These are phyloP conservation scores for Poecilia gillii DNA, from an alignment of 2,797 vertebrate genomes.

Conservation along the genomic window DNA sequence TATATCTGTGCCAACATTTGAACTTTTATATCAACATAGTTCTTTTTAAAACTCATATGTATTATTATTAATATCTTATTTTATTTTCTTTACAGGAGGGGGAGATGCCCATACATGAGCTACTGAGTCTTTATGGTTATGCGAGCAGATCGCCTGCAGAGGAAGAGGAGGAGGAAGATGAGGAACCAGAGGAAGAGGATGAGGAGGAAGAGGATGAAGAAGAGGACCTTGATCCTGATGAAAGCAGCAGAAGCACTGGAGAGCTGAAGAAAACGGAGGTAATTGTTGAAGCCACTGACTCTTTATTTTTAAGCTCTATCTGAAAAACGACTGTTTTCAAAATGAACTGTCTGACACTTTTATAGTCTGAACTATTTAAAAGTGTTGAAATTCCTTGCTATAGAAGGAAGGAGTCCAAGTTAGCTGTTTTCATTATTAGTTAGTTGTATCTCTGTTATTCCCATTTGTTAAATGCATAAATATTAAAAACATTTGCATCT, in stretches of 20 bases:
- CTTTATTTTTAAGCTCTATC: not conserved
- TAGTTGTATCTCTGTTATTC: not conserved
- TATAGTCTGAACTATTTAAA: not conserved
- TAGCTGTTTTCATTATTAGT: not conserved
- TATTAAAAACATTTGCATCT: not conserved
- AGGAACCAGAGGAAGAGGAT: conserved; percentile 85
- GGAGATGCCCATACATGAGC: conserved; percentile 97
- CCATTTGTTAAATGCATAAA: not conserved
- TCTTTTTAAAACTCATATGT: not conserved
- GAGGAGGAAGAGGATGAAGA: conserved; percentile 90
- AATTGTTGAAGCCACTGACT: not conserved
- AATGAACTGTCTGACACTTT: not conserved
- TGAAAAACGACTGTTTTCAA: not conserved
- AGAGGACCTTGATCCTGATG: conserved; percentile 79
- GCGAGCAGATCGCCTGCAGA: conserved; percentile 88
- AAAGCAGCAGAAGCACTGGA: conserved; percentile 91
- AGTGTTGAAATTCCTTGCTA: not conserved
- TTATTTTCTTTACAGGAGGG: conserved; percentile 85
- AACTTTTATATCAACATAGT: not conserved
- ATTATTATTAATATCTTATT: not conserved
- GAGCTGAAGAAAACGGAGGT: conserved; percentile 83
- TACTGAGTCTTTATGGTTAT: conserved; percentile 95
- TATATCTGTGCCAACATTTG: not conserved
- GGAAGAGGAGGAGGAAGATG: conserved; percentile 89
- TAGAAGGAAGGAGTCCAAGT: not conserved